phyloP scores from a whole-genome alignment of 2,113 vertebrate genomes.

The Anguilla japonica region DNA sequence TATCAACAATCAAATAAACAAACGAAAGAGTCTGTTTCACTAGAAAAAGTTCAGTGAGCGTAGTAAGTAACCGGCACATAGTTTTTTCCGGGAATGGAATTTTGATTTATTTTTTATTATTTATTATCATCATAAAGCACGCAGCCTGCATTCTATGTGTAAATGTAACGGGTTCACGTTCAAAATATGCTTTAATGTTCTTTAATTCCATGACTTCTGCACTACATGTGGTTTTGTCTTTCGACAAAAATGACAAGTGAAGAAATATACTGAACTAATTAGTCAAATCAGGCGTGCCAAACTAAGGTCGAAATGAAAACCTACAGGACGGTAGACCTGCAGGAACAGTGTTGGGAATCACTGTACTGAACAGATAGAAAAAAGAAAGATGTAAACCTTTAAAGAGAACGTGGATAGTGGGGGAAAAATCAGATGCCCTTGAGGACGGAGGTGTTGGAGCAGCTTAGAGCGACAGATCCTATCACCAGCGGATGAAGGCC shows the following conservation, averaged over 20 bases:
- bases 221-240: not conserved
- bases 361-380: no score
- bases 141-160: not conserved
- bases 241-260: no score
- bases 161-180: not conserved
- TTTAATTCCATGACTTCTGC: not conserved
- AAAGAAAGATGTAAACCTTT: no score
- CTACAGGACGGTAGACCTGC: no score
- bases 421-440: not conserved
- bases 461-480: not conserved
- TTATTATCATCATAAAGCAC: not conserved
- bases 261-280: no score
- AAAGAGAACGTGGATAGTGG: not conserved
- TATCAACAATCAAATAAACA: not conserved
- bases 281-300: no score
- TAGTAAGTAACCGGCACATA: no score
- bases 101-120: no score
- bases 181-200: not conserved
- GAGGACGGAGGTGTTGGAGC: not conserved
- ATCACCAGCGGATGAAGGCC: not conserved
- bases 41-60: not conserved
- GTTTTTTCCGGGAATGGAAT: no score
- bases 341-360: no score
- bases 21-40: not conserved
- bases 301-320: no score